phyloP scores from a whole-genome alignment of 2,888 invertebrate genomes.

The Sinodicranocentrus sp. region DNA sequence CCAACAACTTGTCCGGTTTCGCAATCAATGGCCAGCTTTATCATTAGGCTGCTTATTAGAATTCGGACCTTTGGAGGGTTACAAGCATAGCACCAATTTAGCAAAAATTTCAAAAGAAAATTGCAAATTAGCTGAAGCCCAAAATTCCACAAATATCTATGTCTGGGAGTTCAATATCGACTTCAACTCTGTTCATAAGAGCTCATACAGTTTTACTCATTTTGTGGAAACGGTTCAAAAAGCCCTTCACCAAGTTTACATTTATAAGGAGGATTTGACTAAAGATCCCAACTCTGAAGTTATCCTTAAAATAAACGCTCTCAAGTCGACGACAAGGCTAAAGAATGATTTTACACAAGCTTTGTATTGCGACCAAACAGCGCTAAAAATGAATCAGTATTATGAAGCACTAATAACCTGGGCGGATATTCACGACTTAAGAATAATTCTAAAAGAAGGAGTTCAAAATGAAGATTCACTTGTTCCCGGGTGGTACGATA shows the following conservation, averaged over 20 bases:
- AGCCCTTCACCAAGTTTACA: background rate
- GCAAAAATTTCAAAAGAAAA: background rate
- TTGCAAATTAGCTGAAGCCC: background rate
- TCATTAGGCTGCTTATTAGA: background rate
- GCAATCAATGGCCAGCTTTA: background rate
- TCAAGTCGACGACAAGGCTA: background rate
- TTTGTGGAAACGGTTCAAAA: background rate
- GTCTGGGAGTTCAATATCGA: constrained; percentile 1
- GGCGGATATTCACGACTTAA: background rate
- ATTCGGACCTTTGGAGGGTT: background rate
- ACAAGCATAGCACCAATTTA: background rate
- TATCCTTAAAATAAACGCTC: background rate
- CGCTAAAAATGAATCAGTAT: background rate
- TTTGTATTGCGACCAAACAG: background rate
- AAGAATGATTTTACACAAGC: background rate
- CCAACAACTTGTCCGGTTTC: background rate
- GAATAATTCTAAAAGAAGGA: background rate
- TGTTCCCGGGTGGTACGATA: background rate
- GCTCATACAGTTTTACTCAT: background rate
- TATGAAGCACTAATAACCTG: background rate
- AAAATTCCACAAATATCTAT: background rate
- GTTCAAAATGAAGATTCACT: no score
- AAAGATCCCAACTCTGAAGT: background rate
- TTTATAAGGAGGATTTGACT: background rate
- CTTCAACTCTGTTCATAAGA: background rate